These are phyloP conservation scores for Cryptocephalus moraei DNA, from an alignment of 2,888 invertebrate genomes.

Conservation along the genomic window DNA sequence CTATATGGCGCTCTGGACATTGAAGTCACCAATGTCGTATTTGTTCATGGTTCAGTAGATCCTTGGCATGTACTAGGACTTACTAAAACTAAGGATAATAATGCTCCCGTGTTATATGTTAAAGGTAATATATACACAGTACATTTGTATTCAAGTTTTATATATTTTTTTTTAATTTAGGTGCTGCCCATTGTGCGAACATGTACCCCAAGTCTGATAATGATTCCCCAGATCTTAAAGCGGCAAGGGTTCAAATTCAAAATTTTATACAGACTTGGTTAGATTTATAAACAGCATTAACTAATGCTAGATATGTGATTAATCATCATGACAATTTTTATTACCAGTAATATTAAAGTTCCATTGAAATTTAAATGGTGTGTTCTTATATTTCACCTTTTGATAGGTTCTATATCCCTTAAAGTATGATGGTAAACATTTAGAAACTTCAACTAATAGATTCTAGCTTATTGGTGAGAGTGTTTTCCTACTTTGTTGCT, in stretches of 20 bases:
- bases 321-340: too few species aligned
- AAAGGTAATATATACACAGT: constrained; percentile 42
- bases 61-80: constrained; percentile 80
- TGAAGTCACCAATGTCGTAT: constrained; percentile 62
- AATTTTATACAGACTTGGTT: constrained; percentile 17
- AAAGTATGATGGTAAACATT: too few species aligned
- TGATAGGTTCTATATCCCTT: too few species aligned
- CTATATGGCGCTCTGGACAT: constrained; percentile 68
- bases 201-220: constrained; percentile 68
- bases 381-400: too few species aligned
- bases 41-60: constrained; percentile 82
- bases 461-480: too few species aligned
- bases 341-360: too few species aligned
- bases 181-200: constrained; percentile 88
- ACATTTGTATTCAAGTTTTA: neutral
- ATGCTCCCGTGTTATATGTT: constrained; percentile 63
- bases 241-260: constrained; percentile 45
- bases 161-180: constrained; percentile 39
- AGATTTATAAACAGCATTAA: constrained; percentile 6
- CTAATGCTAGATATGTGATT: too few species aligned
- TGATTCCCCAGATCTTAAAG: constrained; percentile 57
- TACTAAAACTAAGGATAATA: constrained; percentile 43
- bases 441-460: too few species aligned
- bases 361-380: too few species aligned
- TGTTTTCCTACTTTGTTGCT: too few species aligned